A percentile compares a stretch with the other conserved stretches of the same genome.
phyloP scores from a whole-genome alignment of 2,888 invertebrate species.

The Cheilosia pagana region DNA sequence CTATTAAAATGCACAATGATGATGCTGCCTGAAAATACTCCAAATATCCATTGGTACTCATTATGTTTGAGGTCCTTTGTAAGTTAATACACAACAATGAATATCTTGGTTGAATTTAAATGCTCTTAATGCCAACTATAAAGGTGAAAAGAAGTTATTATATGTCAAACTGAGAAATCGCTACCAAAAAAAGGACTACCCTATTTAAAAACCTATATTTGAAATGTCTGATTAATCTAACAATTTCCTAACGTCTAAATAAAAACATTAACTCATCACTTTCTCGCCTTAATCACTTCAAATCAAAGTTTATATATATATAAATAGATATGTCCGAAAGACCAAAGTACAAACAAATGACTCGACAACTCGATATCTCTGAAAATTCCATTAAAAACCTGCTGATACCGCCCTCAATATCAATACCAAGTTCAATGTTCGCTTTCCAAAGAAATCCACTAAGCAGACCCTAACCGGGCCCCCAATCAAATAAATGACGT shows the following conservation, averaged over 20 bases:
- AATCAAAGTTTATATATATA: not conserved
- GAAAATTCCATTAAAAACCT: not conserved
- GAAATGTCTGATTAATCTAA: not conserved
- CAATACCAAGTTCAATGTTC: conserved; percentile 53
- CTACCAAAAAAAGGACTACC: too few relatives aligned
- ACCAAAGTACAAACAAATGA: not conserved
- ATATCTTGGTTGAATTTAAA: too few relatives aligned
- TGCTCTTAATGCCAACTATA: too few relatives aligned
- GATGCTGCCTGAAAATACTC: too few relatives aligned
- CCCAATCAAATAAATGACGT: conserved; percentile 51
- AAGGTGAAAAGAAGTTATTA: too few relatives aligned
- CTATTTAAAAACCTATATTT: too few relatives aligned
- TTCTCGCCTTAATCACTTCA: not conserved
- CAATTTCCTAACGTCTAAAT: too few relatives aligned
- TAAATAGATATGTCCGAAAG: not conserved
- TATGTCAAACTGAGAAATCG: too few relatives aligned
- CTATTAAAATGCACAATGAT: too few relatives aligned
- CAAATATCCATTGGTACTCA: too few relatives aligned
- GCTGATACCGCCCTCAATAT: conserved; percentile 17
- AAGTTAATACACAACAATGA: too few relatives aligned
- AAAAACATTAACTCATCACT: not conserved
- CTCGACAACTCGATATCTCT: conserved; percentile 2
- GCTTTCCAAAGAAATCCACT: conserved; percentile 23
- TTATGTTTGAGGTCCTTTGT: too few relatives aligned
- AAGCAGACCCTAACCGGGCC: conserved; percentile 28